phyloP scores from a whole-genome alignment of 2,113 vertebrate genomes.

The Spheniscus mendiculus region DNA sequence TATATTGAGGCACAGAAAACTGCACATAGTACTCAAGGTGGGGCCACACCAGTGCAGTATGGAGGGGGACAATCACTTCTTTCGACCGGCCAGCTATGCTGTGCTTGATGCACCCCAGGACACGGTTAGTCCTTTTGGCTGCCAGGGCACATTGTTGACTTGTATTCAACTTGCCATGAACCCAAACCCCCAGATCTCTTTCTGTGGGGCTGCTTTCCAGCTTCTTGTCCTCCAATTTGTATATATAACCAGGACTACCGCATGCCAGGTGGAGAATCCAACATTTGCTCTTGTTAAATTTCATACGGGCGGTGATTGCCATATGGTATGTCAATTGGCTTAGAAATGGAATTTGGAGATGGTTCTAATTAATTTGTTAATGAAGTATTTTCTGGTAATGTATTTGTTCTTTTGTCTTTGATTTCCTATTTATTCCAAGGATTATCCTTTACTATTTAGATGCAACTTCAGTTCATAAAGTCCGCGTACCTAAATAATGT shows the following conservation, averaged over 20 bases:
- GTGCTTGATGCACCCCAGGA: neutral
- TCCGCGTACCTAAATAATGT: neutral
- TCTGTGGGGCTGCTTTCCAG: neutral
- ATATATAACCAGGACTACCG: neutral
- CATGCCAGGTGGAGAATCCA: fast-evolving
- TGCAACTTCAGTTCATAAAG: neutral
- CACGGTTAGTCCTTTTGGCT: too few species aligned
- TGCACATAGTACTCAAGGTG: neutral
- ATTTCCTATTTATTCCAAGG: neutral
- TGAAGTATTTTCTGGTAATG: neutral
- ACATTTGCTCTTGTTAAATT: neutral
- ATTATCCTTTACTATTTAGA: neutral
- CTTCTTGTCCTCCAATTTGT: neutral
- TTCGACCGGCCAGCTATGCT: fast-evolving
- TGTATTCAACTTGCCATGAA: neutral
- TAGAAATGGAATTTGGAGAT: neutral
- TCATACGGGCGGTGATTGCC: neutral
- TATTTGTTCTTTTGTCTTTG: neutral
- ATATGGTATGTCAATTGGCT: neutral
- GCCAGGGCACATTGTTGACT: neutral
- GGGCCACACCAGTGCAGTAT: too few species aligned
- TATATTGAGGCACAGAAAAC: too few species aligned
- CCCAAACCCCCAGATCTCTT: neutral
- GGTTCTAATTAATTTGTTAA: neutral
- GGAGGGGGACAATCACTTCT: neutral